Base-by-base conservation (phyloP, 2,888 invertebrate genomes). In the Oscheius sp. region DNA sequence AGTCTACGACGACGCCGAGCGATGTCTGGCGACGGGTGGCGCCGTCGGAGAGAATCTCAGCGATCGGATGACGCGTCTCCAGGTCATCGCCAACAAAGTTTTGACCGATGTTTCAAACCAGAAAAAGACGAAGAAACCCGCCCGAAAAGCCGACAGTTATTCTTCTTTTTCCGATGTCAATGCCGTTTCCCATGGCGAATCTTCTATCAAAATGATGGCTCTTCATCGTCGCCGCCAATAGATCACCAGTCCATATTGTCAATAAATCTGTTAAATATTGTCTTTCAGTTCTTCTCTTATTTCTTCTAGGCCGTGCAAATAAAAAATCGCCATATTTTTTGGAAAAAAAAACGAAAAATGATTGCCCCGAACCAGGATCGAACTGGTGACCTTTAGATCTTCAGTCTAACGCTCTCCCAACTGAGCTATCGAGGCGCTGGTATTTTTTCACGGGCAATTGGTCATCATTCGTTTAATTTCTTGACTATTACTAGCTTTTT, bases 351-450 rank as follows among this genome's bases (percentile, higher is more conserved):
- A n/a, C n/a, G n/a, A 45, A 45, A 45, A 45, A 45, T 45, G 45
- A n/a, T 77, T 80, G 80, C 80, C 80, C 80, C 75, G 74, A 80
- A 80, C 80, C 80, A 78, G 83, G 81, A 82, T 83, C 79, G 84
- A 84, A 82, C 81, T 78, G 81, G 81, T 75, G 81, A 83, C 84
- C 79, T 83, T 82, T 81, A 82, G 83, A 83, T 83, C 84, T 83
- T 84, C 84, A 84, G 84, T 83, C 82, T 82, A 83, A 83, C 83
- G 84, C 83, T 83, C 83, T 84, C 83, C 83, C 83, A 84, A 84
- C 84, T 80, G 80, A 80, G 80, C 80, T 80, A 80, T 80, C 49
- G 58, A 69, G 69, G 69, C 69, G n/a, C n/a, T n/a, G n/a, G n/a
- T n/a, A n/a, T n/a, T n/a, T n/a, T n/a, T n/a, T n/a, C n/a, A n/a